Conservation (phyloP, 2,888 invertebrate genomes). For the Parnassius orleans region DNA sequence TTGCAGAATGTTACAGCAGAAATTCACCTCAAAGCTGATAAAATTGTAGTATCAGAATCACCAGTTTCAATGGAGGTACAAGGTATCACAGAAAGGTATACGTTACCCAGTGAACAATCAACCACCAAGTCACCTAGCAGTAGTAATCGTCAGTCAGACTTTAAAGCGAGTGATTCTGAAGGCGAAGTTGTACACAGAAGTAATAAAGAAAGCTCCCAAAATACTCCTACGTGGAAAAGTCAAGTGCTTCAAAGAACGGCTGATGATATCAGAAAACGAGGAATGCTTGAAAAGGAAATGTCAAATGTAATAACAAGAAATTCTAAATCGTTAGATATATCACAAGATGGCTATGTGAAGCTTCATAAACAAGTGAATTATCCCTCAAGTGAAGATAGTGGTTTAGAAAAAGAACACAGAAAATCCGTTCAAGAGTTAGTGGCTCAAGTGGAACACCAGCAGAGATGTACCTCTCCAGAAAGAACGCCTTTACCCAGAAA, state of each 20-base stretch:
- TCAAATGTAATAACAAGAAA: slow-evolving; percentile 54
- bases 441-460: slow-evolving; percentile 81
- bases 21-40: slow-evolving; percentile 70
- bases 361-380: slow-evolving; percentile 62
- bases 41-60: slow-evolving; percentile 63
- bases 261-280: slow-evolving; percentile 68
- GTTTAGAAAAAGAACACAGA: slow-evolving; percentile 61
- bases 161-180: slow-evolving; percentile 51
- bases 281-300: slow-evolving; percentile 66
- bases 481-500: slow-evolving; percentile 58
- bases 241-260: slow-evolving; percentile 73
- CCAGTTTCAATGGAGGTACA: slow-evolving; percentile 61
- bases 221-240: slow-evolving; percentile 64
- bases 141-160: slow-evolving; percentile 46
- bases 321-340: slow-evolving; percentile 66
- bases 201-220: slow-evolving; percentile 38
- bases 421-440: slow-evolving; percentile 84
- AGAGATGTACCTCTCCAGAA: slow-evolving; percentile 64
- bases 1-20: slow-evolving; percentile 70
- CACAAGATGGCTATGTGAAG: slow-evolving; percentile 76
- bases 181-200: slow-evolving; percentile 41
- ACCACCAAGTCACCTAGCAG: slow-evolving; percentile 58
- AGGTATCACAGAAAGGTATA: slow-evolving; percentile 54
- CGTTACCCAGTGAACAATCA: slow-evolving; percentile 60
- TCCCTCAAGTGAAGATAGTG: slow-evolving; percentile 41